These are phyloP conservation scores for Cathartes aura DNA, from an alignment of 2,113 vertebrate species.

Conservation along the genomic window DNA sequence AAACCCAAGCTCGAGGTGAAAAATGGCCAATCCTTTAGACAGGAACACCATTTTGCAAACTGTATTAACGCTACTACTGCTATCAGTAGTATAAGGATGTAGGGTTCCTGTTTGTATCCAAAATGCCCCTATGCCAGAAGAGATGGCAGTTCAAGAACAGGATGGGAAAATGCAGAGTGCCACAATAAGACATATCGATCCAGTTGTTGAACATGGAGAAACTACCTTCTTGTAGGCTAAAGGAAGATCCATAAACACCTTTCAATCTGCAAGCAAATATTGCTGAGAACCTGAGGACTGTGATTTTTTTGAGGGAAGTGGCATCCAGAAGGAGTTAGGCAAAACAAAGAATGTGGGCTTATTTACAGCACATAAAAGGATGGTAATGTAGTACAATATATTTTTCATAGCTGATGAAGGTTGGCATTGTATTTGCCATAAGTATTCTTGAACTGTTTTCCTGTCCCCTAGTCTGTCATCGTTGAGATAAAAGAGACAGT, in stretches of 20 bases:
- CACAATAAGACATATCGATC: neutral
- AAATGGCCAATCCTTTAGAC: neutral
- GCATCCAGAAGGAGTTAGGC: neutral
- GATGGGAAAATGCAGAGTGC: neutral
- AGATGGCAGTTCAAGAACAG: neutral
- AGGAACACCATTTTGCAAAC: neutral
- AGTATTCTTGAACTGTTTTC: neutral
- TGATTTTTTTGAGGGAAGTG: neutral
- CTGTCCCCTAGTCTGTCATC: neutral
- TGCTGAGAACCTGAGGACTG: neutral
- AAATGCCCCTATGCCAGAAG: neutral
- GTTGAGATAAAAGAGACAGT: neutral
- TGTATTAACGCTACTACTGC: neutral
- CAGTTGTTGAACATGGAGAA: neutral
- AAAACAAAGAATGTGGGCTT: neutral
- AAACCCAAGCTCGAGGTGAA: neutral
- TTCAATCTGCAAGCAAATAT: neutral
- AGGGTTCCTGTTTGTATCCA: neutral
- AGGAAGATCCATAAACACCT: neutral
- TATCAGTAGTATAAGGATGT: neutral
- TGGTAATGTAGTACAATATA: neutral
- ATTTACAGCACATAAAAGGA: neutral
- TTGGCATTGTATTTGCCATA: neutral
- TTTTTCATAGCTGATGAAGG: neutral
- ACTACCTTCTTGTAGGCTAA: neutral